Percentiles rank a stretch among this genome's conserved stretches.
These are phyloP conservation scores for Mythimna lalbum DNA, from an alignment of 2,888 invertebrate species.

Conservation along the genomic window DNA sequence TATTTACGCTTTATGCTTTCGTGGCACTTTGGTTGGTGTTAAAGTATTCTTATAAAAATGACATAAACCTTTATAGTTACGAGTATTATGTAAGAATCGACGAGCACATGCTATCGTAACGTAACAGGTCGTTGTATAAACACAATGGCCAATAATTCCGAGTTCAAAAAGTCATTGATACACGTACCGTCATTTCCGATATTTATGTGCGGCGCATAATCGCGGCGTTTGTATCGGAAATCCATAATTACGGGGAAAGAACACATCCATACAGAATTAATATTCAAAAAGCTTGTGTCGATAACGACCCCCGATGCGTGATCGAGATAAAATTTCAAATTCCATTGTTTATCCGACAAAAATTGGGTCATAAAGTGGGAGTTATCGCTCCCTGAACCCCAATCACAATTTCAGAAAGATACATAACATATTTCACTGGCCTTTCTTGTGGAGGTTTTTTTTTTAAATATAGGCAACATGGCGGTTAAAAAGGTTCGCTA, in stretches of 20 bases:
- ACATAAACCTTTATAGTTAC: constrained; percentile 21
- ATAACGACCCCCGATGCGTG: constrained; percentile 69
- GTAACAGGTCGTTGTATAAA: constrained; percentile 45
- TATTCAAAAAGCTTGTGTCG: constrained; percentile 68
- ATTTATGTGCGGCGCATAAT: constrained; percentile 52
- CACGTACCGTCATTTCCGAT: constrained; percentile 47
- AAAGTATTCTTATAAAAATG: constrained; percentile 22
- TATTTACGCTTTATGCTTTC: constrained; percentile 2
- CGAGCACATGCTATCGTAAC: constrained; percentile 28
- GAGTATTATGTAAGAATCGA: constrained; percentile 27
- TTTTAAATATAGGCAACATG: constrained; percentile 76
- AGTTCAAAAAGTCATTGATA: constrained; percentile 50
- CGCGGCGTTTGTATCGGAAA: constrained; percentile 54
- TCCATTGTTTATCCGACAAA: constrained; percentile 86
- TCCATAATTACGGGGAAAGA: constrained; percentile 62
- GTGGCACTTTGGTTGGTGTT: constrained; percentile 1
- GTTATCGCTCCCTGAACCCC: constrained; percentile 87
- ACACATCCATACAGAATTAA: constrained; percentile 59
- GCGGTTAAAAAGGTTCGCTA: constrained; percentile 79
- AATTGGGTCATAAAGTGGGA: constrained; percentile 86
- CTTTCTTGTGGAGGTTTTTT: constrained; percentile 64
- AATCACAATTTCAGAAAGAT: constrained; percentile 86
- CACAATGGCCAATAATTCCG: constrained; percentile 26
- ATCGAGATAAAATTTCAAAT: constrained; percentile 84
- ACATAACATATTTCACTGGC: constrained; percentile 82